A percentile compares a stretch with the other conserved stretches of the same genome.
phyloP scores from a whole-genome alignment of 2,888 invertebrate species.

The Tetrapedia diversipes region DNA sequence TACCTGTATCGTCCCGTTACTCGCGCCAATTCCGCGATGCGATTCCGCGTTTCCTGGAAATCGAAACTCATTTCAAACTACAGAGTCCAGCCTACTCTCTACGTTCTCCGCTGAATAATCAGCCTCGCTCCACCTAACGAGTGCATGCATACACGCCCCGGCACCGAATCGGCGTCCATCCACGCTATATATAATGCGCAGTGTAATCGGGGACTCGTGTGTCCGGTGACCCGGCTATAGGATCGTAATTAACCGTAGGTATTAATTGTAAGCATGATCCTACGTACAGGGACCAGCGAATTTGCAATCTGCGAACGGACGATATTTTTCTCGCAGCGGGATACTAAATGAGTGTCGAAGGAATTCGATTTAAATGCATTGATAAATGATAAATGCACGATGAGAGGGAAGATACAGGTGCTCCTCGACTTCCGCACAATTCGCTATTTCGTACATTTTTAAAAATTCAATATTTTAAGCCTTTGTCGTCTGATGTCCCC shows the following conservation, averaged over 20 bases:
- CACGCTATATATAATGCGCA: not conserved
- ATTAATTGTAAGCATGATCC: conserved; percentile 30
- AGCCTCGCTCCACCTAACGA: conserved; percentile 6
- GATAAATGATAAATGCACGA: no score
- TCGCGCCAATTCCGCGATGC: conserved; percentile 11
- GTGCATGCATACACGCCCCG: not conserved
- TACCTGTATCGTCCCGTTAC: conserved; percentile 32
- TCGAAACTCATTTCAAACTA: conserved; percentile 38
- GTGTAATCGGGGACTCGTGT: conserved; percentile 13
- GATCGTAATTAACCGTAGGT: conserved; percentile 25
- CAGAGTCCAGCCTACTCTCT: not conserved
- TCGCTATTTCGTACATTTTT: no score
- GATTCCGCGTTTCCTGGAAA: conserved; percentile 23
- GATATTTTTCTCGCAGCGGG: not conserved
- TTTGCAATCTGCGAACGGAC: no score
- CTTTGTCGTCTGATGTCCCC: no score
- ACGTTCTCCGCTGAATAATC: conserved; percentile 21
- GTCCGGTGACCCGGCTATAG: conserved; percentile 22
- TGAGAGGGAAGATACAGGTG: no score
- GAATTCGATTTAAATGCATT: no score
- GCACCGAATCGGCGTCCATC: conserved; percentile 10
- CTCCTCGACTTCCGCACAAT: no score
- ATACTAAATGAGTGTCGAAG: not conserved
- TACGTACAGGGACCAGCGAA: no score
- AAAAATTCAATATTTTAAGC: no score